Conservation (phyloP, 2,113 vertebrate species). For the Naja naja region DNA sequence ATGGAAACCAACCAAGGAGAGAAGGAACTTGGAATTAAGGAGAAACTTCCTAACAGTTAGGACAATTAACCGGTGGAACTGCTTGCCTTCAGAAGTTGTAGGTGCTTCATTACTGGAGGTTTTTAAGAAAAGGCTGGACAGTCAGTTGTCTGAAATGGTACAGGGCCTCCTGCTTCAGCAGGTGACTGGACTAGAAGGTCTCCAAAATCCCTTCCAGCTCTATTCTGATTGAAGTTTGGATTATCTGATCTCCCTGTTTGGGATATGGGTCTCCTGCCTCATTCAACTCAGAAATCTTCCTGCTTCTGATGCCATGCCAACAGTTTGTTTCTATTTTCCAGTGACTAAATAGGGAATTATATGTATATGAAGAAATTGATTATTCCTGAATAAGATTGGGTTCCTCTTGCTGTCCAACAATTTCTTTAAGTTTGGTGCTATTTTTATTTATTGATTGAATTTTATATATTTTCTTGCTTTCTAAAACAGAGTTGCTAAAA, state of each 20-base stretch:
- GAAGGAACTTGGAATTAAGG: no score
- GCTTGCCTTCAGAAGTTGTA: no score
- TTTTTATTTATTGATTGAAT: not conserved
- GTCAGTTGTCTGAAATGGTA: no score
- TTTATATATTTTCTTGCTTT: not conserved
- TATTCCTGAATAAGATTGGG: not conserved
- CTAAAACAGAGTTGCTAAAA: not conserved
- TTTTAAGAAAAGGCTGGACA: no score
- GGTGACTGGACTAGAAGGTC: no score
- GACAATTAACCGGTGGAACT: no score
- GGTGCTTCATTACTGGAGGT: no score
- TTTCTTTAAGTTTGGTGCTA: not conserved
- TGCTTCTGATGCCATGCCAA: not conserved
- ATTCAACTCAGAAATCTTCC: not conserved
- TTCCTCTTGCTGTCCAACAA: not conserved
- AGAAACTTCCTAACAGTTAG: no score
- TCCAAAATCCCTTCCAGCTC: no score
- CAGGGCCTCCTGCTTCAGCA: no score
- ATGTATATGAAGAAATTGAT: not conserved
- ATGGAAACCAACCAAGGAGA: no score
- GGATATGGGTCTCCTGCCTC: not conserved
- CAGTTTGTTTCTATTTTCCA: not conserved
- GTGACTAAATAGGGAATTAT: not conserved
- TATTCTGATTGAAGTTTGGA: not conserved
- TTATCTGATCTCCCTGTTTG: not conserved